Percentiles rank a stretch among this genome's conserved stretches.
Evolutionary conservation across 2,888 invertebrate genomes (phyloP).

Genomic region (Subacronicta megacephala): DNA sequence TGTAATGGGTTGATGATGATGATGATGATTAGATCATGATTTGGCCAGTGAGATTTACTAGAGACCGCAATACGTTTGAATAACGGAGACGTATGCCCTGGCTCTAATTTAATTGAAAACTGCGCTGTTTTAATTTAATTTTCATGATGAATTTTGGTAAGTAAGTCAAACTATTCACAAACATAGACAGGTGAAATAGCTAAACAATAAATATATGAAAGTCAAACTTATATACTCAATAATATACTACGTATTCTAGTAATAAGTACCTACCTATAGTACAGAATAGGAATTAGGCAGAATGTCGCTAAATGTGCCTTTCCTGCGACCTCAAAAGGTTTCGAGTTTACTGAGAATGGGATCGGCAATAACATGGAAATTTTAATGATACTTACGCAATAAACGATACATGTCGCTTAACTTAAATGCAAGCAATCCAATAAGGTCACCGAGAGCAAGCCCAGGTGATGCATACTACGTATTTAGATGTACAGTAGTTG

Average conservation of each 20-base stretch:
- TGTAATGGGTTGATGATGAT: no score
- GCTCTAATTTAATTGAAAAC: not conserved
- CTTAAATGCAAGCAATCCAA: constrained; percentile 10
- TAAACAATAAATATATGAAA: no score
- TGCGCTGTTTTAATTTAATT: not conserved
- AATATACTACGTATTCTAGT: not conserved
- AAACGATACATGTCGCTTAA: constrained; percentile 45
- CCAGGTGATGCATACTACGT: constrained; percentile 13
- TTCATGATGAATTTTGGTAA: no score
- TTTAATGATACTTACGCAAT: constrained; percentile 44
- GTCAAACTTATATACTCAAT: no score
- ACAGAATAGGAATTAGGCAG: constrained; percentile 6
- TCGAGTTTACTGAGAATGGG: constrained; percentile 47
- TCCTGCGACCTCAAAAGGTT: constrained; percentile 32
- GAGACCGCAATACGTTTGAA: constrained; percentile 1
- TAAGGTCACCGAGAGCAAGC: constrained; percentile 29
- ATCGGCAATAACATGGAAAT: constrained; percentile 42
- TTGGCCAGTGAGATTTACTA: constrained; percentile 11
- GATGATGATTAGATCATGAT: no score
- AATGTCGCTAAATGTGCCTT: constrained; percentile 9
- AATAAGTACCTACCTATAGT: no score
- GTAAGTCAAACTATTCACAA: no score
- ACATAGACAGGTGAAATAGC: no score
- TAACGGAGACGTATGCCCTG: not conserved
- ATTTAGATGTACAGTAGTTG: constrained; percentile 43